Percentiles rank a stretch among this genome's conserved stretches.
These are phyloP conservation scores for Achroia grisella DNA, from an alignment of 1,140 invertebrate genomes.

Conservation along the genomic window DNA sequence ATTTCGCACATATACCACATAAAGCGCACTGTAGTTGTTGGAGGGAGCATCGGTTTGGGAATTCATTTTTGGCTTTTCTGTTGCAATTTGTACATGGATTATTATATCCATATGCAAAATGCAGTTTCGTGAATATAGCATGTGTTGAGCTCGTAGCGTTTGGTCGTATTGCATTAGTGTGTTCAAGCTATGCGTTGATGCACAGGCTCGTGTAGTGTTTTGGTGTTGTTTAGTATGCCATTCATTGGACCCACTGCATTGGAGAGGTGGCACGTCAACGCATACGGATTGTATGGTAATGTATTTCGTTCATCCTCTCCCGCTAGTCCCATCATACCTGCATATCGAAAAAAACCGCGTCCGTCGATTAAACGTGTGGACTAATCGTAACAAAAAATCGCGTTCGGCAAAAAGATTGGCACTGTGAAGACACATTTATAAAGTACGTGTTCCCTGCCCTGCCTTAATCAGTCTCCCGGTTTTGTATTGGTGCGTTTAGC, in stretches of 20 bases:
- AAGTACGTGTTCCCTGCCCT: conserved; percentile 33
- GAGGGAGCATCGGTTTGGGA: conserved; percentile 68
- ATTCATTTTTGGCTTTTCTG: conserved; percentile 42
- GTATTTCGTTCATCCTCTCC: conserved; percentile 60
- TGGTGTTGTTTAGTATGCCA: conserved; percentile 63
- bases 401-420: conserved; percentile 62
- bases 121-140: conserved; percentile 57
- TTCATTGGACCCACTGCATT: conserved; percentile 66
- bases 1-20: conserved; percentile 59
- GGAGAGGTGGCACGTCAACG: conserved; percentile 68
- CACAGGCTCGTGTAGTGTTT: conserved; percentile 67
- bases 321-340: conserved; percentile 54
- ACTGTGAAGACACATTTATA: conserved; percentile 53
- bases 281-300: conserved; percentile 64
- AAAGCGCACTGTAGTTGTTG: conserved; percentile 67
- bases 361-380: conserved; percentile 53
- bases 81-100: conserved; percentile 67
- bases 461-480: conserved; percentile 62
- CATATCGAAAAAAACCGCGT: conserved; percentile 38
- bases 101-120: conserved; percentile 57
- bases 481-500: conserved; percentile 79
- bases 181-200: conserved; percentile 63
- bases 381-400: conserved; percentile 43
- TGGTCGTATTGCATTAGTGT: conserved; percentile 70
- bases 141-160: conserved; percentile 68